These are phyloP conservation scores for Lithophane semibrunnea DNA, from an alignment of 2,888 invertebrate genomes.

Conservation along the genomic window DNA sequence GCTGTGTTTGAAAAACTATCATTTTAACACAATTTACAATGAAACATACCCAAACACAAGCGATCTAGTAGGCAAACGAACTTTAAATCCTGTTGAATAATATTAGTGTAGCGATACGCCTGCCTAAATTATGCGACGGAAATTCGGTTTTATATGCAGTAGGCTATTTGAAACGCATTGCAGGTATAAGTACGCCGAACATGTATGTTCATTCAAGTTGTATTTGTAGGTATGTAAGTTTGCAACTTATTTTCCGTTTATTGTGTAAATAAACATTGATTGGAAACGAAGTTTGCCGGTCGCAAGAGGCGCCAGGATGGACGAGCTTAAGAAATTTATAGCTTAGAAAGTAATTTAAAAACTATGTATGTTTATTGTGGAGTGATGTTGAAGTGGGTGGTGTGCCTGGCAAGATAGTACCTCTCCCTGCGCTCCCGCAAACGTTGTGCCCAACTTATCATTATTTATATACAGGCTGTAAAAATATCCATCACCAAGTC, in stretches of 20 bases:
- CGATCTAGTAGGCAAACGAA: not conserved
- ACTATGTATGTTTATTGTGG: not conserved
- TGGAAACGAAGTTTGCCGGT: no score
- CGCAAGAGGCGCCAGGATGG: not conserved
- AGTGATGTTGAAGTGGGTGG: slow-evolving; percentile 5
- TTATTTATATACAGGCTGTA: not conserved
- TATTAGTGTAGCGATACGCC: not conserved
- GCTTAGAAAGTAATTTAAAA: not conserved
- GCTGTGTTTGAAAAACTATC: not conserved
- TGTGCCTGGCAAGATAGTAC: not conserved
- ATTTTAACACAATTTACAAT: not conserved
- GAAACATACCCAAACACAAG: not conserved
- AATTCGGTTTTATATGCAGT: not conserved
- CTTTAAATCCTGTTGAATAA: slow-evolving; percentile 1
- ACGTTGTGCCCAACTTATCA: no score
- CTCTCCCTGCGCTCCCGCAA: not conserved
- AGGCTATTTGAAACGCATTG: not conserved
- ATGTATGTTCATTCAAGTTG: not conserved
- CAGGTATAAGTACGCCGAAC: not conserved
- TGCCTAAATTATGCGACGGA: not conserved
- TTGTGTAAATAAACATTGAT: slow-evolving; percentile 2
- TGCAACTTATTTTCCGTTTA: slow-evolving; percentile 24
- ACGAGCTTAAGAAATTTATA: not conserved
- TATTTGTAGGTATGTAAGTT: not conserved
- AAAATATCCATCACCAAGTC: not conserved